phyloP scores from a whole-genome alignment of 1,140 invertebrate genomes.

The Danaus melanippus region DNA sequence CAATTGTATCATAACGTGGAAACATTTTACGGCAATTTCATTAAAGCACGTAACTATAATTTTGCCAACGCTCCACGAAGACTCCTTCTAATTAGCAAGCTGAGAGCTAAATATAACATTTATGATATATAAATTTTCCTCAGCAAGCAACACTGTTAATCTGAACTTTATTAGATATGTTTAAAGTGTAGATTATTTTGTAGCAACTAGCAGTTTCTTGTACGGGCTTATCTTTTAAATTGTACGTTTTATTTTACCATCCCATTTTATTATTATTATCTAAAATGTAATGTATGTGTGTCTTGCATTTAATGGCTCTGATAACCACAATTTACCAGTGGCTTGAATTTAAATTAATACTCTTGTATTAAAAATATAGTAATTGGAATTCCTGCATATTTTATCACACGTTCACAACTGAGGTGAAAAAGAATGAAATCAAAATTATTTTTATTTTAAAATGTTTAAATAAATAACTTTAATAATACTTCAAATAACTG shows the following conservation, averaged over 20 bases:
- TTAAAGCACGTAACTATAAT: constrained; percentile 2
- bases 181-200: constrained; percentile 32
- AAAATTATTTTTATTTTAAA: no score
- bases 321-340: constrained; percentile 1
- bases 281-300: neutral
- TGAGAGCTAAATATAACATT: constrained; percentile 70
- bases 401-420: no score
- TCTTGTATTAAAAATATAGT: no score
- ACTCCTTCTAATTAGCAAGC: constrained; percentile 66
- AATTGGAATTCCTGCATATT: no score
- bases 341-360: neutral
- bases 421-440: no score
- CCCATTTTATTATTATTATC: constrained; percentile 4
- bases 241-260: constrained; percentile 4
- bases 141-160: constrained; percentile 35
- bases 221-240: constrained; percentile 27
- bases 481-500: no score
- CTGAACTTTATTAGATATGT: constrained; percentile 34
- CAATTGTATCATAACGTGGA: constrained; percentile 1
- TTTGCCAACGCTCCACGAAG: constrained; percentile 43
- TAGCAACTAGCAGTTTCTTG: constrained; percentile 28
- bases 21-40: constrained; percentile 13
- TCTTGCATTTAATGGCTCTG: neutral
- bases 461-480: no score
- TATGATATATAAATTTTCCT: constrained; percentile 68